Conservation (phyloP, 2,888 invertebrate species). For the Cephalotes varians region DNA sequence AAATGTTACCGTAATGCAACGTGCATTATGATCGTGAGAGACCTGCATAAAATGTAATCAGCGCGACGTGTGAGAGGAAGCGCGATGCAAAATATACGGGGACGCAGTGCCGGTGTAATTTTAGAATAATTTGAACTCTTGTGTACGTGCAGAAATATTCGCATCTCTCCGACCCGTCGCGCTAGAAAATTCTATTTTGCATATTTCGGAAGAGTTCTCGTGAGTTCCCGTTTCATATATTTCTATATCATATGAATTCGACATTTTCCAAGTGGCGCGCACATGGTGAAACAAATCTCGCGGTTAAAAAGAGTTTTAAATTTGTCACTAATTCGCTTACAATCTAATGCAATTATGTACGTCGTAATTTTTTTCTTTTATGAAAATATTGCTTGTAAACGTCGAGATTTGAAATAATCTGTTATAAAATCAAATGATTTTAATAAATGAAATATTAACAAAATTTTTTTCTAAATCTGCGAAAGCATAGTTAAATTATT, state of each 20-base stretch:
- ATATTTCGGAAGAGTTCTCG: constrained; percentile 44
- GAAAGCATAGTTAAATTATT: neutral
- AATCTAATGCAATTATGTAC: neutral
- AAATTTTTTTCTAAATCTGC: too few species aligned
- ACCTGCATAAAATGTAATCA: constrained; percentile 57
- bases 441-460: neutral
- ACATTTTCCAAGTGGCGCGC: constrained; percentile 34
- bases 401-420: neutral
- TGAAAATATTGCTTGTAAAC: neutral
- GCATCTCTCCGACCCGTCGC: constrained; percentile 26
- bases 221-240: constrained; percentile 26
- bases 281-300: constrained; percentile 12
- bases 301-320: constrained; percentile 19
- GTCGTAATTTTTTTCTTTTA: neutral
- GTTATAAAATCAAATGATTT: neutral
- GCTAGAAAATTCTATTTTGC: constrained; percentile 53
- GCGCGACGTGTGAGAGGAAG: constrained; percentile 47
- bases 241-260: constrained; percentile 43
- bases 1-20: constrained; percentile 49
- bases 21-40: constrained; percentile 55
- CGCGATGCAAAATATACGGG: constrained; percentile 33
- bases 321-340: neutral
- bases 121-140: constrained; percentile 58
- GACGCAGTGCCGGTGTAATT: constrained; percentile 45
- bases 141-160: constrained; percentile 54